Percentiles rank a stretch among this genome's conserved stretches.
phyloP scores from a whole-genome alignment of 64 coral and sea anemone genomes.

The Cladopsammia gracilis region DNA sequence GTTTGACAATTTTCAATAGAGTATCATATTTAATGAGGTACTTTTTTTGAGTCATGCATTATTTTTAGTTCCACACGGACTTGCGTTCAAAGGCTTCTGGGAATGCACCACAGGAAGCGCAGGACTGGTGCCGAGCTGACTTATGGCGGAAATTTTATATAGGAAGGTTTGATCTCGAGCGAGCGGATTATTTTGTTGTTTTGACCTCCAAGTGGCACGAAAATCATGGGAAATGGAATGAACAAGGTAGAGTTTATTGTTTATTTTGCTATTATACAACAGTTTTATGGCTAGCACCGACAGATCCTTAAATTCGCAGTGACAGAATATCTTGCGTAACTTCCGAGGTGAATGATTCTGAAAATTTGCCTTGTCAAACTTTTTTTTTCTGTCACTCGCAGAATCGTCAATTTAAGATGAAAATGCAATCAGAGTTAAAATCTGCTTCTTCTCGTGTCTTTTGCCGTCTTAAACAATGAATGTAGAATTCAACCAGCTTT shows the following conservation, averaged over 20 bases:
- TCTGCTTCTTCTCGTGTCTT: background rate
- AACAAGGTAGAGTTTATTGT: conserved; percentile 66
- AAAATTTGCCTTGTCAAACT: background rate
- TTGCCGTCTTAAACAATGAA: too few relatives aligned
- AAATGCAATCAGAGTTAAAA: background rate
- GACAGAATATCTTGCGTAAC: background rate
- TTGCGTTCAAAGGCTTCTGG: background rate
- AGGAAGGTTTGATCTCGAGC: background rate
- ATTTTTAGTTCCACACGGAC: too few relatives aligned
- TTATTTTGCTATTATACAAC: background rate
- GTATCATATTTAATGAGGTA: too few relatives aligned
- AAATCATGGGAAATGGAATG: conserved; percentile 85
- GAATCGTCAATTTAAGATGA: background rate
- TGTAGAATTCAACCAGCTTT: too few relatives aligned
- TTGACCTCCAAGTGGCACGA: background rate
- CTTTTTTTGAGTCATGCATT: too few relatives aligned
- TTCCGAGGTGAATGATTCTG: background rate
- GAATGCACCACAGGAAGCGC: background rate
- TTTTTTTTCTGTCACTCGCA: conserved; percentile 3
- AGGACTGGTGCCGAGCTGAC: background rate
- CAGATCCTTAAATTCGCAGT: background rate
- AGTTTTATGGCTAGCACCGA: background rate
- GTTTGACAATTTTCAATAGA: too few relatives aligned
- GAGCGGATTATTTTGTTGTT: background rate
- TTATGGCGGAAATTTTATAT: conserved; percentile 13